phyloP scores from a whole-genome alignment of 2,888 invertebrate species.

The Blastobasis lacticolella region DNA sequence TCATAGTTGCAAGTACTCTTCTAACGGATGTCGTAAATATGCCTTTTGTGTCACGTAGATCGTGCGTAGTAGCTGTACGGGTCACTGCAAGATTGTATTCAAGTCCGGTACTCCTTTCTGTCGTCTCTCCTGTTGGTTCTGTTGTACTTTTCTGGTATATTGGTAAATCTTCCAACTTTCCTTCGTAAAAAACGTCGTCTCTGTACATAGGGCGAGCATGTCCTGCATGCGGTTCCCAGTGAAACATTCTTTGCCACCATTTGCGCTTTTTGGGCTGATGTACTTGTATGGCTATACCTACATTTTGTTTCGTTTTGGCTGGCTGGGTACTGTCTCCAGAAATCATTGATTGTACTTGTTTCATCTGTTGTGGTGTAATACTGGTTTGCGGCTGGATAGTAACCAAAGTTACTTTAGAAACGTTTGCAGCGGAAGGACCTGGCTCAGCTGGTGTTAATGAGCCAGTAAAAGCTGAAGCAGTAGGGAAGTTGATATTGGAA shows the following conservation, averaged over 20 bases:
- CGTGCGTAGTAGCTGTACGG: constrained; percentile 49
- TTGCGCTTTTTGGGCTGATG: constrained; percentile 25
- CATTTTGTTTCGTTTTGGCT: constrained; percentile 26
- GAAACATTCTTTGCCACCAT: constrained; percentile 42
- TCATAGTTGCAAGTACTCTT: constrained; percentile 60
- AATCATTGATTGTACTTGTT: constrained; percentile 50
- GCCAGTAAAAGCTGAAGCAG: constrained; percentile 19
- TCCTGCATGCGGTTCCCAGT: constrained; percentile 40
- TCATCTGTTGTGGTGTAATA: constrained; percentile 45
- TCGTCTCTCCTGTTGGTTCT: constrained; percentile 26
- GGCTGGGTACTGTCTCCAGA: constrained; percentile 32
- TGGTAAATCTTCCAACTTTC: constrained; percentile 45
- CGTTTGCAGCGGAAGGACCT: constrained; percentile 38
- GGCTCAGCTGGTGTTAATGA: constrained; percentile 21
- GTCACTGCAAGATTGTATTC: constrained; percentile 65
- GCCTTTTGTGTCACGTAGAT: constrained; percentile 48
- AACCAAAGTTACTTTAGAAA: constrained; percentile 43
- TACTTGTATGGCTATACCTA: constrained; percentile 23
- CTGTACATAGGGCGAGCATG: constrained; percentile 60
- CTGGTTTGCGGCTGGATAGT: constrained; percentile 40
- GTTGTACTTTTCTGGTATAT: constrained; percentile 53
- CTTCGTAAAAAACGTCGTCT: constrained; percentile 60
- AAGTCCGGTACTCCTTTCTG: constrained; percentile 45
- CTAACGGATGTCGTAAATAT: constrained; percentile 54
- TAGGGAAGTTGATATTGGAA: constrained; percentile 33